phyloP scores from a whole-genome alignment of 1,140 invertebrate species.

The Drosophila melanogaster region DNA sequence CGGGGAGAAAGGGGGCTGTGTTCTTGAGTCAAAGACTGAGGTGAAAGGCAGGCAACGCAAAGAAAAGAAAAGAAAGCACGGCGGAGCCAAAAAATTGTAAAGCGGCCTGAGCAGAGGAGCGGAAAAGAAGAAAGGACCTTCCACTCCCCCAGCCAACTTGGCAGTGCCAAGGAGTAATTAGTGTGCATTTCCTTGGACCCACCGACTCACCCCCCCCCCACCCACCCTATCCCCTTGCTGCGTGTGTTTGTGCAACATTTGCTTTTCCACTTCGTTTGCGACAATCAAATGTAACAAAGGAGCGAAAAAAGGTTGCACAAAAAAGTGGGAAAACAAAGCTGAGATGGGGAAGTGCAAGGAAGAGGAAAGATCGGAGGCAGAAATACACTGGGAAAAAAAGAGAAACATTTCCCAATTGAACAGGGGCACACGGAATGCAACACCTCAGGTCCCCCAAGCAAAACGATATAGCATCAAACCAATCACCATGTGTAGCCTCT shows the following conservation, averaged over 20 bases:
- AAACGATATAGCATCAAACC: too few relatives aligned
- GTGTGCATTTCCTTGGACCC: slow-evolving; percentile 61
- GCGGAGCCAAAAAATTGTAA: slow-evolving; percentile 29
- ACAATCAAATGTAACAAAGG: slow-evolving; percentile 79
- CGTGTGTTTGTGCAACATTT: slow-evolving; percentile 65
- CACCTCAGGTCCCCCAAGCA: too few relatives aligned
- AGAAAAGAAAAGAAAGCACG: slow-evolving; percentile 30
- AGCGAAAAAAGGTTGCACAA: slow-evolving; percentile 47
- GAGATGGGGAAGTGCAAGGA: not conserved
- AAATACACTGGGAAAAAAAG: not conserved
- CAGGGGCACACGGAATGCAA: too few relatives aligned
- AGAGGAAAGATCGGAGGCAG: slow-evolving; percentile 7
- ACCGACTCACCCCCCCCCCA: not conserved
- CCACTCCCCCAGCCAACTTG: slow-evolving; percentile 36
- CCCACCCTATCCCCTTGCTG: slow-evolving; percentile 1
- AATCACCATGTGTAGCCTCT: too few relatives aligned
- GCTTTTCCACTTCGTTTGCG: slow-evolving; percentile 80
- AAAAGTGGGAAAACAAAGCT: not conserved
- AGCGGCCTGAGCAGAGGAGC: slow-evolving; percentile 40
- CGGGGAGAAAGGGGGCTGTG: slow-evolving; percentile 5
- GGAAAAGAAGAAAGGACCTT: slow-evolving; percentile 56
- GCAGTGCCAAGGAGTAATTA: slow-evolving; percentile 67
- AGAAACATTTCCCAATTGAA: too few relatives aligned
- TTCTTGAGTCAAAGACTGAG: slow-evolving; percentile 7
- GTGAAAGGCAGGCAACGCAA: slow-evolving; percentile 25